phyloP scores from a whole-genome alignment of 2,888 invertebrate species.

The Neoscelio sp. region DNA sequence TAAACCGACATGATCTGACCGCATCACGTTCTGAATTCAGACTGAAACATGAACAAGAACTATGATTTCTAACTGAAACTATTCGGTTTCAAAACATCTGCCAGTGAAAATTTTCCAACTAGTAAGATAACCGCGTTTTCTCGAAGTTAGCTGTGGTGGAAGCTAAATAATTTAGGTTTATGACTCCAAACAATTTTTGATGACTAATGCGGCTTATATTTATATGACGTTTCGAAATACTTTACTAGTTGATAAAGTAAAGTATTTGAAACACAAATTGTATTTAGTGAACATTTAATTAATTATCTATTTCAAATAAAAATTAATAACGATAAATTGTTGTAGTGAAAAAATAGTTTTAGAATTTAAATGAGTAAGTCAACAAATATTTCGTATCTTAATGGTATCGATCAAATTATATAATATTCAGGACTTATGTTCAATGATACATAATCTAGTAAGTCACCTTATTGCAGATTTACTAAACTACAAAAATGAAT shows the following conservation, averaged over 20 bases:
- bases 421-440: no score
- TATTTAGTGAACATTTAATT: no score
- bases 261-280: no score
- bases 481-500: no score
- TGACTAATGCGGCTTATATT: conserved; percentile 4
- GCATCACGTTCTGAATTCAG: no score
- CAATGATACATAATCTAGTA: no score
- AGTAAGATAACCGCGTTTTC: not conserved
- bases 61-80: not conserved
- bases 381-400: not conserved
- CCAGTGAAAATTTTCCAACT: not conserved
- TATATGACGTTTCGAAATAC: not conserved
- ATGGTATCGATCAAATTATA: not conserved
- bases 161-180: not conserved
- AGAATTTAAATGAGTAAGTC: not conserved
- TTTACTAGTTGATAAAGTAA: not conserved
- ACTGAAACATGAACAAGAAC: no score
- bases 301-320: no score
- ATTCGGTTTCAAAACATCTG: not conserved
- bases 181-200: conserved; percentile 1
- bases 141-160: not conserved
- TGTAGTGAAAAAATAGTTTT: no score
- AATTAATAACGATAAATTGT: no score
- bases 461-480: not conserved
- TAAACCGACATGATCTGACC: no score